Conservation (phyloP, 2,797 vertebrate genomes). For the Gymnopithys bicolor region DNA sequence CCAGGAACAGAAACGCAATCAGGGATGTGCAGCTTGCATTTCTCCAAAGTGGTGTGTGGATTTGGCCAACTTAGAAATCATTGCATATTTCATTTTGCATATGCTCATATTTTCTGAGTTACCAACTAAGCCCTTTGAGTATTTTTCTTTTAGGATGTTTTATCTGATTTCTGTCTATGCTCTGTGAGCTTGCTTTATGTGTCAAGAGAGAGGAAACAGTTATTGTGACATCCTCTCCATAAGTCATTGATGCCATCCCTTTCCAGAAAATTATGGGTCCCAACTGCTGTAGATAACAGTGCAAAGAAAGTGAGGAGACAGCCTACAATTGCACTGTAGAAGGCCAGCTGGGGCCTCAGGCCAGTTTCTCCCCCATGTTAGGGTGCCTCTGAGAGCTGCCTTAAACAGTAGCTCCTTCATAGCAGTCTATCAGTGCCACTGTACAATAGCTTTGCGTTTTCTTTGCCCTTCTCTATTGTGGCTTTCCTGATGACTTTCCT, state of each 20-base stretch:
- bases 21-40: background rate
- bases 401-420: background rate
- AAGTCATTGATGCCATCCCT: background rate
- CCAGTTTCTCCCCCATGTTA: background rate
- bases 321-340: background rate
- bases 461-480: background rate
- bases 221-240: background rate
- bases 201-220: background rate
- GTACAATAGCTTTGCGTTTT: background rate
- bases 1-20: background rate
- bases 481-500: background rate
- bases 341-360: background rate
- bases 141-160: background rate
- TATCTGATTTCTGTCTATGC: background rate
- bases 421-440: background rate
- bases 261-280: background rate
- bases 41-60: background rate
- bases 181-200: background rate
- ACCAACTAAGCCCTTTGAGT: background rate
- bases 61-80: background rate
- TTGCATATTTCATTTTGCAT: background rate
- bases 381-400: background rate
- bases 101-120: background rate
- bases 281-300: background rate
- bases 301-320: background rate